Percentiles rank a stretch among this genome's conserved stretches.
Conservation (phyloP, 2,888 invertebrate species). For the Chorisops tibialis region DNA sequence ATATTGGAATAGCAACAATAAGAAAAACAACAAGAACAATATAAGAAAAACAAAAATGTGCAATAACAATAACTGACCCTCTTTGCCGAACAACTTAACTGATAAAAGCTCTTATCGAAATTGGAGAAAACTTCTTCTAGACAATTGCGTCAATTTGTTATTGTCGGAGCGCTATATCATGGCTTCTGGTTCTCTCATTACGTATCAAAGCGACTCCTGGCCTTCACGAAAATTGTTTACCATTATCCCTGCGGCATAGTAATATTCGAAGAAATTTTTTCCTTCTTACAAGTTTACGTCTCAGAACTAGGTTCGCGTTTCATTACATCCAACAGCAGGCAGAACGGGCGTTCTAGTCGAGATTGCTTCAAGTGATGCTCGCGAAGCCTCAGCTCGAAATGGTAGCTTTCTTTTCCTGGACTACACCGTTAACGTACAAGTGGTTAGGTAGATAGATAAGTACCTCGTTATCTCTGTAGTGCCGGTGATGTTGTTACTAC, state of each 20-base stretch:
- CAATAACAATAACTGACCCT: constrained; percentile 6
- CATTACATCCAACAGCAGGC: neutral
- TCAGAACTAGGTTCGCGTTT: neutral
- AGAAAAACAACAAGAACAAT: neutral
- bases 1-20: too few species aligned
- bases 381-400: too few species aligned
- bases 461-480: too few species aligned
- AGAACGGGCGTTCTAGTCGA: neutral
- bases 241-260: neutral
- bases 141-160: neutral
- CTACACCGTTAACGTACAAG: too few species aligned
- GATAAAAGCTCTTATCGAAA: constrained; percentile 6
- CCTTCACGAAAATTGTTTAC: neutral
- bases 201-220: neutral
- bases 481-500: too few species aligned
- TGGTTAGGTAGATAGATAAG: too few species aligned
- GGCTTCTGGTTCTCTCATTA: too few species aligned
- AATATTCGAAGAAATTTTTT: neutral
- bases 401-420: too few species aligned
- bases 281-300: neutral
- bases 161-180: neutral
- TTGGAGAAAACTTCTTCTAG: neutral
- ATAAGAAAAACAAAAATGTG: neutral
- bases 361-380: too few species aligned
- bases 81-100: neutral